Percentiles rank a stretch among this genome's conserved stretches.
These are phyloP conservation scores for Anthophora plumipes DNA, from an alignment of 2,888 invertebrate genomes.

Conservation along the genomic window DNA sequence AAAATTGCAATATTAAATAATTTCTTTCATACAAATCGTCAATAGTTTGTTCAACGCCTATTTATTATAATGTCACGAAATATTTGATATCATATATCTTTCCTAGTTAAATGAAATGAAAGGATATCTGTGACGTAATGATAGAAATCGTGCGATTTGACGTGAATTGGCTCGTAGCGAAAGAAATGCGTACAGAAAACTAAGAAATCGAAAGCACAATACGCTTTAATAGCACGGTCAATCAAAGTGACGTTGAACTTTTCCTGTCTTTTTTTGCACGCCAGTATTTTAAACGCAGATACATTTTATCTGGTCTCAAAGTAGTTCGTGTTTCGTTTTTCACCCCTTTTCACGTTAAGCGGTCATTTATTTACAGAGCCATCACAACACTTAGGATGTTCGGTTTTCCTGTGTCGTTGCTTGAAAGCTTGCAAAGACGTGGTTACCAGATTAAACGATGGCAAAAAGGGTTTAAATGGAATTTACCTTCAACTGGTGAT, in stretches of 20 bases:
- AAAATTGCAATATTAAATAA: too few relatives aligned
- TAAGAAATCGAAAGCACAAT: neutral
- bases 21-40: too few relatives aligned
- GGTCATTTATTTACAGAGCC: constrained; percentile 26
- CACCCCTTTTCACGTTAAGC: neutral
- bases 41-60: too few relatives aligned
- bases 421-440: constrained; percentile 1
- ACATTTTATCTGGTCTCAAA: neutral
- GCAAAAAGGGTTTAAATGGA: neutral
- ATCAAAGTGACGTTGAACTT: constrained; percentile 20
- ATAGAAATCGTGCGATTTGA: too few relatives aligned
- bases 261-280: neutral
- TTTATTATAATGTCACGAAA: too few relatives aligned
- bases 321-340: constrained; percentile 22
- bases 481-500: neutral
- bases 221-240: constrained; percentile 32
- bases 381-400: constrained; percentile 19
- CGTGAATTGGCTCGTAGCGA: neutral
- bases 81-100: too few relatives aligned
- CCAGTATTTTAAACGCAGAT: neutral
- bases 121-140: too few relatives aligned
- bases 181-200: neutral
- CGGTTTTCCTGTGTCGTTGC: constrained; percentile 6
- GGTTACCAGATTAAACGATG: constrained; percentile 10
- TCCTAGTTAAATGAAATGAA: too few relatives aligned